A percentile compares a stretch with the other conserved stretches of the same genome.
These are phyloP conservation scores for Drosophila mauritiana DNA, from an alignment of 1,140 invertebrate species.

Conservation along the genomic window DNA sequence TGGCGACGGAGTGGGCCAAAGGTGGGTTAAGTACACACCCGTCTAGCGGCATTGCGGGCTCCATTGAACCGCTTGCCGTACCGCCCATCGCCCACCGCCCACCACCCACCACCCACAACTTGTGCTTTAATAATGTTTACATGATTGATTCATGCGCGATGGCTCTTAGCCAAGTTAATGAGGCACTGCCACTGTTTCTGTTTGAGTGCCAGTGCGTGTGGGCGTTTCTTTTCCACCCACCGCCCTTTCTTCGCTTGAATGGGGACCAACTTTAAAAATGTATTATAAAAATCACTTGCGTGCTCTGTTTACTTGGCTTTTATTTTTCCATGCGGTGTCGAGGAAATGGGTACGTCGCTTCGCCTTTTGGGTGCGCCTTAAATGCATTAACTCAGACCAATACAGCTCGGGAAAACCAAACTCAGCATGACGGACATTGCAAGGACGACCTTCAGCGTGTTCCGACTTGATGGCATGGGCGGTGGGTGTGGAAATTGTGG, in stretches of 20 bases:
- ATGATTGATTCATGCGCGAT: constrained; percentile 72
- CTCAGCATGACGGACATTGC: constrained; percentile 42
- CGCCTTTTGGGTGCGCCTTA: constrained; percentile 26
- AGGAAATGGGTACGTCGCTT: constrained; percentile 32
- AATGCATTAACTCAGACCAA: constrained; percentile 33
- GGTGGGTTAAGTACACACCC: constrained; percentile 37
- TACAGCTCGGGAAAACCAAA: constrained; percentile 18
- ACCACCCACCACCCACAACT: constrained; percentile 2
- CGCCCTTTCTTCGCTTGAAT: constrained; percentile 16
- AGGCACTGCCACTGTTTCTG: constrained; percentile 14
- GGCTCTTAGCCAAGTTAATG: constrained; percentile 62
- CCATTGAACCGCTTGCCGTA: constrained; percentile 27
- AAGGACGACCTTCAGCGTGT: constrained; percentile 45
- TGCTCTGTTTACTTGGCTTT: constrained; percentile 20
- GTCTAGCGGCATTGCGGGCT: constrained; percentile 51
- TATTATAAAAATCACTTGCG: constrained; percentile 53
- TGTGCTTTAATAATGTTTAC: constrained; percentile 58
- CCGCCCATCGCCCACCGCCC: constrained; percentile 2
- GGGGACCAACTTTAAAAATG: constrained; percentile 49
- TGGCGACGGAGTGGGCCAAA: constrained; percentile 15
- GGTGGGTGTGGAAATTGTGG: constrained; percentile 3
- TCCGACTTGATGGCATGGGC: constrained; percentile 1
- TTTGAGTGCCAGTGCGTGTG: not conserved
- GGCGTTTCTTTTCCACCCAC: constrained; percentile 5
- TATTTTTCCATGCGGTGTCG: not conserved